Conservation (phyloP, 2,797 vertebrate species). For the Semotilus atromaculatus region DNA sequence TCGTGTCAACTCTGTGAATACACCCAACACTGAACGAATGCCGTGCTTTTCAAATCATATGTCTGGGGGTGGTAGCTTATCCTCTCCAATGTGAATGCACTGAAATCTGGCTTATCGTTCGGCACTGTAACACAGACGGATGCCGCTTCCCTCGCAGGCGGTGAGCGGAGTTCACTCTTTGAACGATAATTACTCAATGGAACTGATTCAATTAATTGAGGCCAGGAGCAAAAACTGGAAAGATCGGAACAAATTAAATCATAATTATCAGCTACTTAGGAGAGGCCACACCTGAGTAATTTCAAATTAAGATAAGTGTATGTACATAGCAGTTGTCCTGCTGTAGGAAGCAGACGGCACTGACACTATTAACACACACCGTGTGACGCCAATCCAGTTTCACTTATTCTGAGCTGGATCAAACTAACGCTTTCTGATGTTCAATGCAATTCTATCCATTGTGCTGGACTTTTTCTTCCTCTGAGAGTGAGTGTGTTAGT, state of each 20-base stretch:
- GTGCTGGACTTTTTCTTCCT: background rate
- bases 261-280: conserved; percentile 59
- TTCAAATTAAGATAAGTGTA: conserved; percentile 52
- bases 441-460: background rate
- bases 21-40: background rate
- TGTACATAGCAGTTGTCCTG: conserved; percentile 19
- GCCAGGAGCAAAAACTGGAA: conserved; percentile 38
- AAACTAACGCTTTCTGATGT: conserved; percentile 6
- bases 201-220: conserved; percentile 57
- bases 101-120: conserved; percentile 33
- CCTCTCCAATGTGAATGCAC: conserved; percentile 6
- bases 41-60: conserved; percentile 28
- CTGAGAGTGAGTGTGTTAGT: background rate
- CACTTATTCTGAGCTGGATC: background rate
- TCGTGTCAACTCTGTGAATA: conserved; percentile 28
- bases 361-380: conserved; percentile 13
- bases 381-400: background rate
- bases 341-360: background rate
- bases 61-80: conserved; percentile 37
- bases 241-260: conserved; percentile 54
- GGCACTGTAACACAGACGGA: background rate
- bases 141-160: conserved; percentile 31
- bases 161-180: conserved; percentile 17
- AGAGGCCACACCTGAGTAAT: conserved; percentile 43
- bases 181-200: conserved; percentile 36